Conservation (phyloP, 2,888 invertebrate genomes). For the Resseliella maxima region DNA sequence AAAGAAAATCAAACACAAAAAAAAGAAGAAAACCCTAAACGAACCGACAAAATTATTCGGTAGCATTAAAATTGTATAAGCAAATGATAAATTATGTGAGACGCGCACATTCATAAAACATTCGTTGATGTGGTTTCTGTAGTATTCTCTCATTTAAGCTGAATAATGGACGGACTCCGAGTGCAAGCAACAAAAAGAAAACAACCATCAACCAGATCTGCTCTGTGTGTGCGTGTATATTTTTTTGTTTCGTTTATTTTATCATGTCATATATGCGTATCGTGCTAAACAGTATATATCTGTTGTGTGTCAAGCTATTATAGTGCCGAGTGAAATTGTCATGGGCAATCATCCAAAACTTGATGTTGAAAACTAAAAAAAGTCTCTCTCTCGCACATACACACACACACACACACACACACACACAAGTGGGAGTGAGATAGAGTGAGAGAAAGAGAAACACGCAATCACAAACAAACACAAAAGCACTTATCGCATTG, state of each 20-base stretch:
- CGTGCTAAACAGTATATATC: not conserved
- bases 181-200: not conserved
- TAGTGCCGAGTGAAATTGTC: slow-evolving; percentile 24
- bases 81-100: slow-evolving; percentile 53
- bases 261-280: no score
- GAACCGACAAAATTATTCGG: slow-evolving; percentile 36
- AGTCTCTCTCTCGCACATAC: not conserved
- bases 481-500: not conserved
- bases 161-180: slow-evolving; percentile 13
- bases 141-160: not conserved
- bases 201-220: slow-evolving; percentile 31
- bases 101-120: slow-evolving; percentile 53
- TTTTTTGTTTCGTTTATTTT: no score
- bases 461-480: not conserved
- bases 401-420: not conserved
- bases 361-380: slow-evolving; percentile 25
- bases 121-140: not conserved
- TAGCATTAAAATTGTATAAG: slow-evolving; percentile 51
- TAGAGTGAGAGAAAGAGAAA: not conserved
- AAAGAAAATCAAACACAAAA: not conserved
- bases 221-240: not conserved
- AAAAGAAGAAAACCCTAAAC: not conserved
- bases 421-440: not conserved
- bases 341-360: slow-evolving; percentile 51
- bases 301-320: not conserved